Evolutionary conservation across 1,140 invertebrate genomes (phyloP), one percentile per base, ranked within the genome.

Genomic region (Lerema accius): DNA sequence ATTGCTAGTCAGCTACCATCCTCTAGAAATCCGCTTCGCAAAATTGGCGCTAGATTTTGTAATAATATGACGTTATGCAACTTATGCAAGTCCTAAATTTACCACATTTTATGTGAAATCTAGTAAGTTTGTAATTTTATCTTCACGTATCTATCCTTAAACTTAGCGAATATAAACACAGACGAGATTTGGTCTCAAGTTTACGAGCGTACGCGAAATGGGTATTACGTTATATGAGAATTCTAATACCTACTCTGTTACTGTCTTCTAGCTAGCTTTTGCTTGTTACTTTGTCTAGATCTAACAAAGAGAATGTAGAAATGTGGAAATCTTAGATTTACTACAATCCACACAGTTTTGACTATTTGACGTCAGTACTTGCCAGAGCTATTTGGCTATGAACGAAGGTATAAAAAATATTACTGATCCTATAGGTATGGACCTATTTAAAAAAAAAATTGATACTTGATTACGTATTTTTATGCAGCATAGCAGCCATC

Each of bases 201-300:
- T 58, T 58, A 58, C 55, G 55, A 58, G 10, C 43, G 55, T 26
- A 35, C 26, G 55, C 55, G 55, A 58, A 35, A 58, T 58, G 55
- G 42, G 23, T 15, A 13, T 49, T 49, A 49, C 23, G 51, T 40
- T 23, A 43, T 40, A 40, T 56, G 19, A 56, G 28, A 32, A 32
- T 32, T 9, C 9, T 9, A 32, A 7, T 26, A 28, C 23, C 2
- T 56, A 43, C 42, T 42, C 6, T 28, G 13, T 19, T 13, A 39
- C 13, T 43, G 26, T 55, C 13, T 50, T 37, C 14, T 17, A 16
- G 9, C 15, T 11, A 16, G 14, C 9, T 50, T 17, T 37, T 37
- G 32, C 28, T 1, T 32, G 28, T 7, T 32, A 9, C 28, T 23
- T 5, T 23, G 19, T 23, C 19, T n/a, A n/a, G n/a, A n/a, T n/a